Conservation (phyloP, 2,797 vertebrate species). For the Mergus octosetaceus region DNA sequence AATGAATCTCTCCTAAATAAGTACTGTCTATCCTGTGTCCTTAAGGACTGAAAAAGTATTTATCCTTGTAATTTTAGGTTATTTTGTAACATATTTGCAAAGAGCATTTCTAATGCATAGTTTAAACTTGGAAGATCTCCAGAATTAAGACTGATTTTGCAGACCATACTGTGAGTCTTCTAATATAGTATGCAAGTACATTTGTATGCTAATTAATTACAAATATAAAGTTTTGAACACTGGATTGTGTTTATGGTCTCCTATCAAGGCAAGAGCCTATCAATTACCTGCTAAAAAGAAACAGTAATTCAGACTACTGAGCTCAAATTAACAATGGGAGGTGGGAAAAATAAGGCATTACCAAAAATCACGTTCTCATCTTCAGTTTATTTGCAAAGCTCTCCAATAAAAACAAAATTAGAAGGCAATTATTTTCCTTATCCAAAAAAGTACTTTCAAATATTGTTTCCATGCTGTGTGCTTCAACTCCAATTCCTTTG, state of each 20-base stretch:
- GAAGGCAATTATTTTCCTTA: background rate
- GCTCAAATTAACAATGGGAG: background rate
- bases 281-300: background rate
- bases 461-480: background rate
- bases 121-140: background rate
- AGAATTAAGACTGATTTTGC: background rate
- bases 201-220: background rate
- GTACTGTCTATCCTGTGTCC: background rate
- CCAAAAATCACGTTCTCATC: background rate
- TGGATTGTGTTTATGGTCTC: background rate
- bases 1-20: background rate
- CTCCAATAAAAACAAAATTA: background rate
- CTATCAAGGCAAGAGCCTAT: background rate
- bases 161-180: background rate
- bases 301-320: background rate
- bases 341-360: background rate
- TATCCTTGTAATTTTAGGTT: background rate
- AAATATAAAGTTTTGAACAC: background rate
- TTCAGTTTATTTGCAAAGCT: background rate
- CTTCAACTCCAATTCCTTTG: background rate
- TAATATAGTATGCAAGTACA: background rate
- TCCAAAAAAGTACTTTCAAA: background rate
- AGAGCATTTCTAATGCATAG: background rate
- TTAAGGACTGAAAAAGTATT: background rate
- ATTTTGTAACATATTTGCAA: background rate